phyloP scores from a whole-genome alignment of 64 coral and sea anemone species.

The Orbicella faveolata region DNA sequence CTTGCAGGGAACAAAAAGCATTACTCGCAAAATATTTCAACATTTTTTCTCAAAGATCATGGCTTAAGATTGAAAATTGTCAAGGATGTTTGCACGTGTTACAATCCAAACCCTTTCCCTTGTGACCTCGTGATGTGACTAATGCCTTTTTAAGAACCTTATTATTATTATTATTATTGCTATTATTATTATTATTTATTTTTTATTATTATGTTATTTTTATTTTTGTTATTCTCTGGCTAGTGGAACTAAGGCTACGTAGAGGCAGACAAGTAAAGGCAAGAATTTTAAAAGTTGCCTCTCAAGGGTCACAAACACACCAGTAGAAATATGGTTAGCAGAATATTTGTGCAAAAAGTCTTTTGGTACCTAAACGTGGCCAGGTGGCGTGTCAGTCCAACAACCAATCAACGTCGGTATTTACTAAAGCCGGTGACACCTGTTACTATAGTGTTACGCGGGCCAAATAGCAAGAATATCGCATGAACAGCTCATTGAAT shows the following conservation, averaged over 20 bases:
- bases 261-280: not conserved
- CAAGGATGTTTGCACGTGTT: not conserved
- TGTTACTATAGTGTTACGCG: not conserved
- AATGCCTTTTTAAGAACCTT: too few relatives aligned
- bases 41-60: too few relatives aligned
- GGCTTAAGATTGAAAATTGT: too few relatives aligned
- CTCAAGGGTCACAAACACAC: not conserved
- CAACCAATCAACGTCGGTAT: not conserved
- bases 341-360: not conserved
- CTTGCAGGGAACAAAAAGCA: too few relatives aligned
- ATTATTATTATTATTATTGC: too few relatives aligned
- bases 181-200: too few relatives aligned
- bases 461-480: not conserved
- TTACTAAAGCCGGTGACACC: not conserved
- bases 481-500: conserved; percentile 15
- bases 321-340: not conserved
- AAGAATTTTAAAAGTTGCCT: not conserved
- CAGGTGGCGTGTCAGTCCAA: conserved; percentile 2
- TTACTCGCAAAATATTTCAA: too few relatives aligned
- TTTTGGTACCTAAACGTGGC: not conserved
- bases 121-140: too few relatives aligned
- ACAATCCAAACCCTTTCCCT: not conserved
- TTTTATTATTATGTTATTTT: too few relatives aligned
- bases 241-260: not conserved
- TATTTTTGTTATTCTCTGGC: too few relatives aligned